Conservation (phyloP, 2,797 vertebrate genomes). For the Poeciliopsis infans region DNA sequence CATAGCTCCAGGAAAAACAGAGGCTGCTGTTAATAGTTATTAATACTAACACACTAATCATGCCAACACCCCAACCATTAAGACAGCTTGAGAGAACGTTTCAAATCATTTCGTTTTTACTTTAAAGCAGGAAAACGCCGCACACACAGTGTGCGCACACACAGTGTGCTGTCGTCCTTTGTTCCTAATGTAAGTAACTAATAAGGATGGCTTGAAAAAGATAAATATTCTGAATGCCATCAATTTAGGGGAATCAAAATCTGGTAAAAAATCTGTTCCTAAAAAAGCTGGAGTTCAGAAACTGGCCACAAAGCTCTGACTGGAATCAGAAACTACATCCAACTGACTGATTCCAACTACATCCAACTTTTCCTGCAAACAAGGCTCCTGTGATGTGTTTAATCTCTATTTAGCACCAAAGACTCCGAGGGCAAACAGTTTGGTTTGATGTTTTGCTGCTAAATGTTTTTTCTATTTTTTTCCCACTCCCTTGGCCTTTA, state of each 20-base stretch:
- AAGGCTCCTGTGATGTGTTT: constrained; percentile 13
- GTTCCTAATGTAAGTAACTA: background rate
- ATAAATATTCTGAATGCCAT: background rate
- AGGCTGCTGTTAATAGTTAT: background rate
- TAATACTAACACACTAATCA: background rate
- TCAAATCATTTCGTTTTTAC: background rate
- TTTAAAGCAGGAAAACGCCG: background rate
- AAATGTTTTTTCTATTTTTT: constrained; percentile 15
- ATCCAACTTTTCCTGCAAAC: background rate
- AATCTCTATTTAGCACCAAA: constrained; percentile 1
- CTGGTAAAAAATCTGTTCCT: background rate
- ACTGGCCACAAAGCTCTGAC: background rate
- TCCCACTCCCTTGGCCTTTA: background rate
- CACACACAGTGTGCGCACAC: too few species aligned
- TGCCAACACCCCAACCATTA: background rate
- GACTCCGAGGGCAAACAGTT: constrained; percentile 2
- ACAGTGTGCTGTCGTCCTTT: too few species aligned
- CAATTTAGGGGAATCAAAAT: background rate
- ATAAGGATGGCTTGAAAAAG: background rate
- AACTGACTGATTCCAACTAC: too few species aligned
- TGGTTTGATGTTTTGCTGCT: constrained; percentile 22
- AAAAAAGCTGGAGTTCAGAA: background rate
- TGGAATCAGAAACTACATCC: background rate
- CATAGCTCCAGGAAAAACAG: background rate
- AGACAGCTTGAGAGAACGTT: background rate